These are phyloP conservation scores for Trachelus stipa DNA, from an alignment of 2,888 invertebrate genomes.

Conservation along the genomic window DNA sequence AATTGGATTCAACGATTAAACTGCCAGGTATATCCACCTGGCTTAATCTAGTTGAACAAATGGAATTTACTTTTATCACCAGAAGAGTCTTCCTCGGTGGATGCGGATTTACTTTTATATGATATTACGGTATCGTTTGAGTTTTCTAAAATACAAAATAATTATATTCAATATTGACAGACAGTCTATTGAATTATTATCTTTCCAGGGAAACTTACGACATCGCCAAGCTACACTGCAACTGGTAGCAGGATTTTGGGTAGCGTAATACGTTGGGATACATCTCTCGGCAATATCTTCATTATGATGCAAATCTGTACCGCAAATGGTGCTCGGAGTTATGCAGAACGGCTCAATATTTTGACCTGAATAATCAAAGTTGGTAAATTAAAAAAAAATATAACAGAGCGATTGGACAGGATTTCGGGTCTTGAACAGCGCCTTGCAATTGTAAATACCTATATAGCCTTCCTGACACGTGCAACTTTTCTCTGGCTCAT, in stretches of 20 bases:
- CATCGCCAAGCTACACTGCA: conserved; percentile 46
- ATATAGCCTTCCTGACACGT: conserved; percentile 40
- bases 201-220: conserved; percentile 44
- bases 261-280: conserved; percentile 41
- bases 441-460: conserved; percentile 25
- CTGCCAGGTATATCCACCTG: background rate
- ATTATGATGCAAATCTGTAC: conserved; percentile 28
- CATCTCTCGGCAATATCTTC: conserved; percentile 37
- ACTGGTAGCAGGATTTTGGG: conserved; percentile 31
- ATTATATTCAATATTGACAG: background rate
- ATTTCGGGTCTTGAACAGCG: no score
- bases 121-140: conserved; percentile 28
- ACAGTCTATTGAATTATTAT: background rate
- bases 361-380: conserved; percentile 33
- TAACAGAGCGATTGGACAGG: background rate
- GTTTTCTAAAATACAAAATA: conserved; percentile 36
- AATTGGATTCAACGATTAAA: no score
- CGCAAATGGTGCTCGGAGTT: conserved; percentile 32
- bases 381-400: background rate
- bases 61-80: background rate
- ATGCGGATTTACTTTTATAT: background rate
- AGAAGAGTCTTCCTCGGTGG: background rate
- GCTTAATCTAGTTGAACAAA: background rate
- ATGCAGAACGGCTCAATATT: conserved; percentile 50
- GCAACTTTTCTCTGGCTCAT: conserved; percentile 40